Evolutionary conservation across 2,797 vertebrate genomes (phyloP), one percentile per base, ranked within the genome.

Genomic region (Catamblyrhynchus diadema): DNA sequence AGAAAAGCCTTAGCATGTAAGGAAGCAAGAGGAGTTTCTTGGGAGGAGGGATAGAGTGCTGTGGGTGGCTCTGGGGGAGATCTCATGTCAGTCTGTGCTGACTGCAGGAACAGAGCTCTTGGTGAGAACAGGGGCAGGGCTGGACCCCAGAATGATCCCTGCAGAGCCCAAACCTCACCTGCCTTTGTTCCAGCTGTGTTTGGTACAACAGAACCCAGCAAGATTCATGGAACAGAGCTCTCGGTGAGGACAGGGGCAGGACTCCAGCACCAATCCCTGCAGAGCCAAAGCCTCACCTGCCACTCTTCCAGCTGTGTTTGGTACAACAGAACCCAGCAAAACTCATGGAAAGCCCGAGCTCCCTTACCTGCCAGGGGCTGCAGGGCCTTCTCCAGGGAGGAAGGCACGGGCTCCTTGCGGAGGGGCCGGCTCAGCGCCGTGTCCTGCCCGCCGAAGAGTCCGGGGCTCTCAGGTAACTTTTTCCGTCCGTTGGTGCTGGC

Each of bases 281-380:
- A 24, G 19, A 62, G n/a, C 42, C 64, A 11, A 18, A 65, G 5
- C 47, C 11, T 9, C 20, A 1, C 37, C 28, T 4, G 27, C 41
- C 20, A 41, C 39, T 15, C 6, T 2, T 3, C 62, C 37, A 20
- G 12, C 3, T 2, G 0, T 0, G 1, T 11, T 21, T 10, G 67
- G 22, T 3, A 25, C 28, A 18, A 22, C 8, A 42, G 3, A 61
- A 7, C 1, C 48, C 44, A 61, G 28, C 27, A 7, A 10, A 41
- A 7, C 25, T 4, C 0, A 0, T 0, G 41, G 24, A 6, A 44
- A 61, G 28, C 1, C 5, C 2, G 16, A 41, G 47, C 69, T 64
- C 50, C 94, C 98, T 97, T 98, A 99, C 99, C 99, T 99, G 98
- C 9, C 50, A 97, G 82, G 3, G 98, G 98, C 61, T 93, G 97